Percentiles rank a stretch among this genome's conserved stretches.
phyloP scores from a whole-genome alignment of 2,888 invertebrate genomes.

The Lampropteryx suffumata region DNA sequence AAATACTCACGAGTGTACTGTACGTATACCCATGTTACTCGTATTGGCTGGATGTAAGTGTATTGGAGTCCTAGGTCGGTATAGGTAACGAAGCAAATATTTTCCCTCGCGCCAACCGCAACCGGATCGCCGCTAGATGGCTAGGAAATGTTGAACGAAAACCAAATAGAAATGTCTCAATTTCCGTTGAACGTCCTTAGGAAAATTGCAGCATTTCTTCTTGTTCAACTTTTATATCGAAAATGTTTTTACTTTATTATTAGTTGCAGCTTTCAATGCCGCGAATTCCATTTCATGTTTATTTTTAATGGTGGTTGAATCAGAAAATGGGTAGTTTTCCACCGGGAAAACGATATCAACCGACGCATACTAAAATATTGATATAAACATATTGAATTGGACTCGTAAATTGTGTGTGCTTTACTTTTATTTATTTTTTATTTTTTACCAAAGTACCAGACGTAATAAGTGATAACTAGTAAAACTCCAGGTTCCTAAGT shows the following conservation, averaged over 20 bases:
- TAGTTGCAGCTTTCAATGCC: constrained; percentile 33
- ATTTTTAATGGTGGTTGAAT: constrained; percentile 27
- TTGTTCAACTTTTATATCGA: constrained; percentile 47
- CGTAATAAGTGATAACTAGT: too few species aligned
- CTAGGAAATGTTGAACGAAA: constrained; percentile 68
- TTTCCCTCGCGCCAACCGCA: constrained; percentile 52
- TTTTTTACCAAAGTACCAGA: too few species aligned
- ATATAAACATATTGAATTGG: constrained; percentile 9
- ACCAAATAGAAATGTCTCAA: constrained; percentile 78
- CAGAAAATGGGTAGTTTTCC: constrained; percentile 24
- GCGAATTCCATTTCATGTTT: constrained; percentile 22
- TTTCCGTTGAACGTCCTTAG: constrained; percentile 68
- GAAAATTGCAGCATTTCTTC: constrained; percentile 57
- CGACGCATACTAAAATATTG: constrained; percentile 19
- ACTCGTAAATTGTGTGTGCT: too few species aligned
- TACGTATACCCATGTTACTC: too few species aligned
- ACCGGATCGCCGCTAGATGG: constrained; percentile 63
- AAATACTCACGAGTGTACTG: not conserved
- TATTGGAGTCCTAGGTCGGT: constrained; percentile 39
- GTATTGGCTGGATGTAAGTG: constrained; percentile 9
- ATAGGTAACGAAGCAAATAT: constrained; percentile 48
- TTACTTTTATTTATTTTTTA: too few species aligned
- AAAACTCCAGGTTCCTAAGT: too few species aligned
- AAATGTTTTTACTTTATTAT: constrained; percentile 46
- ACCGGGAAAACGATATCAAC: constrained; percentile 18